Base-by-base conservation (phyloP, 2,797 vertebrate genomes). In the Knipowitschia caucasica region DNA sequence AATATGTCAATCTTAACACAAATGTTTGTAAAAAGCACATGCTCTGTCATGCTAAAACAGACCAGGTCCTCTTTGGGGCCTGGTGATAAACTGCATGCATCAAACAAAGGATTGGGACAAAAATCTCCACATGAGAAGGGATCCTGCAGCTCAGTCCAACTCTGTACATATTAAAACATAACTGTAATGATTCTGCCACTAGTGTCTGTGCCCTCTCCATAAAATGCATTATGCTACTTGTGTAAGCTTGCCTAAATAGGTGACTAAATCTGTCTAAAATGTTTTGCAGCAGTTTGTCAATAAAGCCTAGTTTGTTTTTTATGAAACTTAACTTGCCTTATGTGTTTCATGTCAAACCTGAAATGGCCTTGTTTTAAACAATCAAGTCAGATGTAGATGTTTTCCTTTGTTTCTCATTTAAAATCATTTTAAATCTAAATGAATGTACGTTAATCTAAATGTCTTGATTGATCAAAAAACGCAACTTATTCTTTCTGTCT, bases 221-320 rank as follows among this genome's bases (percentile, higher is more conserved):
- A 94, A 91, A 92, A 93, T 94, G 91, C 94, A 94, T 94, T 95
- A 93, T 96, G 93, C 94, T 93, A 87, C 90, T 69, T 97, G 94
- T 98, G 94, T 98, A 95, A 95, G 93, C 91, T 94, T 96, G 94
- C 94, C 92, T 98, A 98, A 98, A 92, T 97, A 98, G 95, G 95
- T 94, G 93, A 94, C 93, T 95, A 94, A 95, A 96, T 92, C 92
- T 93, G 92, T 96, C 92, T 91, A 92, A 91, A 88, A 95, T 94
- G 94, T 94, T 98, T 94, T 98, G 92, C 94, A 94, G 90, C 93
- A 92, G 89, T 96, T 92, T 96, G 94, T 97, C 93, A 96, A 97
- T 96, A 97, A 96, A 98, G 94, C 94, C 92, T 94, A 96, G 93
- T 94, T 93, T 94, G 94, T 96, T 96, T 97, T 95, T 91, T 94